Conservation (phyloP, 2,113 vertebrate genomes). For the Eira barbara region DNA sequence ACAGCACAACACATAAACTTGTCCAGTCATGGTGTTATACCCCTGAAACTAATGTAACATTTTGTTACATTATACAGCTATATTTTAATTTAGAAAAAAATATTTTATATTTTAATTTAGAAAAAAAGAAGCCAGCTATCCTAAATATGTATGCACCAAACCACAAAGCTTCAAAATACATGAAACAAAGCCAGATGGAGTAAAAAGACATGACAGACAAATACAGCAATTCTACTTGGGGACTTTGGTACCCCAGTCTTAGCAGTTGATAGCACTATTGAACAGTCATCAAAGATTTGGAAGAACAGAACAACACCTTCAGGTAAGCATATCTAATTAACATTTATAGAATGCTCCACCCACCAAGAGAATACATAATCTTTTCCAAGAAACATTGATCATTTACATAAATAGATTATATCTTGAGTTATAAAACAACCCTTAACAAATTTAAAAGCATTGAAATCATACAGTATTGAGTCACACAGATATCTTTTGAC, state of each 20-base stretch:
- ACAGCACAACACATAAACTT: not conserved
- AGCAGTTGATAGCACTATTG: not conserved
- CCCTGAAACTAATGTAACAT: not conserved
- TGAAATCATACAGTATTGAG: not conserved
- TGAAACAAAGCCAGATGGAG: not conserved
- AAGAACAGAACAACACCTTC: not conserved
- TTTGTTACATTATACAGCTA: not conserved
- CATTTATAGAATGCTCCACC: not conserved
- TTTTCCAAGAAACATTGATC: not conserved
- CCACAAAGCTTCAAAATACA: not conserved
- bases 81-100: not conserved
- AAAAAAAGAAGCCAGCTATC: not conserved
- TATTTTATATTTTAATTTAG: not conserved
- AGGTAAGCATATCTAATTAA: not conserved
- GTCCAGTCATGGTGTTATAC: not conserved
- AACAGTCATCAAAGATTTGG: not conserved
- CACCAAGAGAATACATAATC: not conserved
- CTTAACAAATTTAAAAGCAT: not conserved
- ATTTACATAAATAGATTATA: not conserved
- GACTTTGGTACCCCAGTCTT: not conserved
- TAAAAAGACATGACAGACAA: not conserved
- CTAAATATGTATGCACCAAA: not conserved
- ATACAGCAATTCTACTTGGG: not conserved
- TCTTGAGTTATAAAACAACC: not conserved
- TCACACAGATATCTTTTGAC: not conserved